These are phyloP conservation scores for Synergus itoensis DNA, from an alignment of 2,888 invertebrate species.

Conservation along the genomic window DNA sequence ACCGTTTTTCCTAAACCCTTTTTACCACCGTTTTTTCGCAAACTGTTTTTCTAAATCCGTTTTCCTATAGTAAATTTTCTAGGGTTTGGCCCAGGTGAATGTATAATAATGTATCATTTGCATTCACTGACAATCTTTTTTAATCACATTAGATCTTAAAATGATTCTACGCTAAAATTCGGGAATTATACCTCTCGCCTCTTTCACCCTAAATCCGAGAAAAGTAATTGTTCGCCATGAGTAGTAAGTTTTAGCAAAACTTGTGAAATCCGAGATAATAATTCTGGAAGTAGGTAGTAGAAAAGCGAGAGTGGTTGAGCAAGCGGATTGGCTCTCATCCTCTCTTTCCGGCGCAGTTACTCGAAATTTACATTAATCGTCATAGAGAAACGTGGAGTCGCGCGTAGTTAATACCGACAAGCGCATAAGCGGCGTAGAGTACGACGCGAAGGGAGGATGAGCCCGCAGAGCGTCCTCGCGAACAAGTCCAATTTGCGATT, in stretches of 20 bases:
- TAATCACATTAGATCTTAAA: too few species aligned
- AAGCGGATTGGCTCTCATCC: constrained; percentile 10
- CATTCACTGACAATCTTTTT: too few species aligned
- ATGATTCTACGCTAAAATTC: too few species aligned
- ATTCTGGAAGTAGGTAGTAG: background rate
- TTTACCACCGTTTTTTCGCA: too few species aligned
- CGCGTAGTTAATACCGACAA: constrained; percentile 49
- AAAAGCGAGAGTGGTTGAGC: constrained; percentile 24
- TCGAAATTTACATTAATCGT: constrained; percentile 63
- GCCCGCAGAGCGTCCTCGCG: constrained; percentile 59
- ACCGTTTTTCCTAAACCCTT: too few species aligned
- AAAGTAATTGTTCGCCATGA: background rate
- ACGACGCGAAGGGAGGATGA: background rate
- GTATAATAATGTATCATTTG: too few species aligned
- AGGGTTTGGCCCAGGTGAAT: too few species aligned
- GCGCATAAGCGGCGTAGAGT: constrained; percentile 35
- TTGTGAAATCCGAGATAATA: constrained; percentile 3
- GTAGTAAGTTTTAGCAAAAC: background rate
- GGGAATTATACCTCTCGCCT: too few species aligned
- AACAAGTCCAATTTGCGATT: constrained; percentile 77
- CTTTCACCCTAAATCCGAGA: background rate
- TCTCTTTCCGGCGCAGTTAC: constrained; percentile 57
- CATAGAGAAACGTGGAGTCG: constrained; percentile 52
- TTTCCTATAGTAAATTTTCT: too few species aligned
- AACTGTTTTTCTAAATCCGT: too few species aligned